Percentiles rank a stretch among this genome's conserved stretches.
These are phyloP conservation scores for Calephelis perditalis DNA, from an alignment of 2,888 invertebrate genomes.

Conservation along the genomic window DNA sequence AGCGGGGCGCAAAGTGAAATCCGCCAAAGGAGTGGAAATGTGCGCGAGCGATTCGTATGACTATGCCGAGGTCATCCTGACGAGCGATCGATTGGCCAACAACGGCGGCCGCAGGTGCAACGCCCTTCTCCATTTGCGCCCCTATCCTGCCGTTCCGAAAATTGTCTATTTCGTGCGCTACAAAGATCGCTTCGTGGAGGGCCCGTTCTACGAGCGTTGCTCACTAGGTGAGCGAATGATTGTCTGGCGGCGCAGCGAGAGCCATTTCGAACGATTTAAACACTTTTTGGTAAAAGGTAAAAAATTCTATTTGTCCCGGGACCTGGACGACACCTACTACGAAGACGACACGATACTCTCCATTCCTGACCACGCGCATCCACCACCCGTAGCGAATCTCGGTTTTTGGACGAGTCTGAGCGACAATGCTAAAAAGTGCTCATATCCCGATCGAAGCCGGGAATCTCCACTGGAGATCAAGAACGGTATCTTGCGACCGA, in stretches of 20 bases:
- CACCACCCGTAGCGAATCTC: not conserved
- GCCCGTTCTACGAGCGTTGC: not conserved
- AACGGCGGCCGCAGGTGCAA: slow-evolving; percentile 7
- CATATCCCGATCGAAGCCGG: slow-evolving; percentile 3
- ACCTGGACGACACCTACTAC: slow-evolving; percentile 1
- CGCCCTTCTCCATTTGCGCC: slow-evolving; percentile 7
- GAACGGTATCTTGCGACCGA: slow-evolving; percentile 1
- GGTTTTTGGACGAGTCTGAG: not conserved
- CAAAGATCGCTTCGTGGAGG: no score
- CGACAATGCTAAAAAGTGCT: slow-evolving; percentile 7
- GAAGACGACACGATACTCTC: slow-evolving; percentile 5
- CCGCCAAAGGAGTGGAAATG: slow-evolving; percentile 13
- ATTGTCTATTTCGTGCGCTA: slow-evolving; percentile 13
- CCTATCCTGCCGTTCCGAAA: slow-evolving; percentile 1
- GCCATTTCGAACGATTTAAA: slow-evolving; percentile 7
- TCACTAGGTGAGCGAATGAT: slow-evolving; percentile 5
- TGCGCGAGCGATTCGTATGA: slow-evolving; percentile 8
- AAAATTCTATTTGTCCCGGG: slow-evolving; percentile 3
- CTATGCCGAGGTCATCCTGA: slow-evolving; percentile 10
- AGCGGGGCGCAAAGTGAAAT: slow-evolving; percentile 9
- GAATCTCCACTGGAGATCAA: slow-evolving; percentile 5
- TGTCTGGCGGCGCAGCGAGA: slow-evolving; percentile 8
- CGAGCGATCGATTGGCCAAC: slow-evolving; percentile 12
- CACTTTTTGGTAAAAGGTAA: slow-evolving; percentile 8
- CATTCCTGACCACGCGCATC: not conserved